Conservation (phyloP, 2,113 vertebrate species). For the Aramus guarauna region DNA sequence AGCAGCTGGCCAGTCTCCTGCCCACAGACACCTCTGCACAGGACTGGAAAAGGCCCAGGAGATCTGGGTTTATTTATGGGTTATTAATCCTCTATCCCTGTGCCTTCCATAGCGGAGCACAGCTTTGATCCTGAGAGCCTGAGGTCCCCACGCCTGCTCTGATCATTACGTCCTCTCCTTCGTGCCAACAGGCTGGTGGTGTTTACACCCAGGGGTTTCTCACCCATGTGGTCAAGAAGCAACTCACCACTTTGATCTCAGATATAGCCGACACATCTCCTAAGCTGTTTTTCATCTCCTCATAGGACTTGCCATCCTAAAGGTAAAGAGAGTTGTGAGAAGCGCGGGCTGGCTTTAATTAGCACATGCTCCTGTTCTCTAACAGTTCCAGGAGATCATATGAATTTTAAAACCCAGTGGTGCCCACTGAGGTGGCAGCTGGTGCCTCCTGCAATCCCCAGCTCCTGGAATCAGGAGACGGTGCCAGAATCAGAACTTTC, state of each 20-base stretch:
- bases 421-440: background rate
- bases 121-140: background rate
- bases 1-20: background rate
- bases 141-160: background rate
- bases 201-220: background rate
- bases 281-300: slow-evolving; percentile 81
- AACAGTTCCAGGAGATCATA: fast-evolving
- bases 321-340: background rate
- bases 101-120: background rate
- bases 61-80: background rate
- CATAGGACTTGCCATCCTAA: slow-evolving; percentile 82
- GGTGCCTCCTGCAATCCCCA: background rate
- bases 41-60: background rate
- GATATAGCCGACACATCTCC: slow-evolving; percentile 71
- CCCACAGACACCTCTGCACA: background rate
- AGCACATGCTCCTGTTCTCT: background rate
- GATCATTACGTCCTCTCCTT: background rate
- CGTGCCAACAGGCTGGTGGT: fast-evolving
- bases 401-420: background rate
- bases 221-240: background rate
- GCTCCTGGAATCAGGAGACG: background rate
- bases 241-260: slow-evolving; percentile 86
- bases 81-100: background rate
- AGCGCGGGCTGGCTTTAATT: background rate
- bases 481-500: background rate